phyloP scores from a whole-genome alignment of 2,113 vertebrate genomes.

The Cephalopholis sonnerati region DNA sequence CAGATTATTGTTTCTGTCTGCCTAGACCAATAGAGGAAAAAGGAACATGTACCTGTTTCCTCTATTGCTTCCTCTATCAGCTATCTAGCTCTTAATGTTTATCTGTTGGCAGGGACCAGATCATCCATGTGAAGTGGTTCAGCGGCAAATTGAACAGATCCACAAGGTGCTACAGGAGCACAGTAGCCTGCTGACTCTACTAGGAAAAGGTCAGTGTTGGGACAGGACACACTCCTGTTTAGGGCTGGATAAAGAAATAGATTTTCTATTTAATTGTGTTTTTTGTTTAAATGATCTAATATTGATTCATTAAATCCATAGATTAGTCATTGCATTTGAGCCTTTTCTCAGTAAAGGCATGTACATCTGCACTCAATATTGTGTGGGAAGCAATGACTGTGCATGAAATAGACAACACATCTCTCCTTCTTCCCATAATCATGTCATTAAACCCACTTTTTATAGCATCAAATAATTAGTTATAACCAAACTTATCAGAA shows the following conservation, averaged over 20 bases:
- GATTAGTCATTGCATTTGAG: background rate
- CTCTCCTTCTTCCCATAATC: too few species aligned
- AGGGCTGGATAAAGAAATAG: background rate
- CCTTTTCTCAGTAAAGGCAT: background rate
- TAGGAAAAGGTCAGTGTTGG: slow-evolving; percentile 70
- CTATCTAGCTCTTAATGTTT: background rate
- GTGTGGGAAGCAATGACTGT: too few species aligned
- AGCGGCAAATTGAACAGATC: slow-evolving; percentile 70
- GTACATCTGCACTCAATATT: background rate
- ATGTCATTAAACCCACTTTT: too few species aligned
- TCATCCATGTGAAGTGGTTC: slow-evolving; percentile 48
- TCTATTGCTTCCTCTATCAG: too few species aligned
- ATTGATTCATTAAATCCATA: background rate
- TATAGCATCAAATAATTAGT: too few species aligned
- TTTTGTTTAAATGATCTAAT: background rate
- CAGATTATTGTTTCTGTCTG: background rate
- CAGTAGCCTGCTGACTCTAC: slow-evolving; percentile 66
- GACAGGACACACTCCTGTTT: background rate
- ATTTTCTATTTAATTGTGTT: background rate
- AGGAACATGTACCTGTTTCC: too few species aligned
- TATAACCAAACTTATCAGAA: too few species aligned
- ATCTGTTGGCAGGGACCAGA: slow-evolving; percentile 1
- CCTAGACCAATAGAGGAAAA: too few species aligned
- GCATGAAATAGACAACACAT: too few species aligned
- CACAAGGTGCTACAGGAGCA: slow-evolving; percentile 76